phyloP scores from a whole-genome alignment of 2,797 vertebrate genomes.

The Periophthalmus magnuspinnatus region DNA sequence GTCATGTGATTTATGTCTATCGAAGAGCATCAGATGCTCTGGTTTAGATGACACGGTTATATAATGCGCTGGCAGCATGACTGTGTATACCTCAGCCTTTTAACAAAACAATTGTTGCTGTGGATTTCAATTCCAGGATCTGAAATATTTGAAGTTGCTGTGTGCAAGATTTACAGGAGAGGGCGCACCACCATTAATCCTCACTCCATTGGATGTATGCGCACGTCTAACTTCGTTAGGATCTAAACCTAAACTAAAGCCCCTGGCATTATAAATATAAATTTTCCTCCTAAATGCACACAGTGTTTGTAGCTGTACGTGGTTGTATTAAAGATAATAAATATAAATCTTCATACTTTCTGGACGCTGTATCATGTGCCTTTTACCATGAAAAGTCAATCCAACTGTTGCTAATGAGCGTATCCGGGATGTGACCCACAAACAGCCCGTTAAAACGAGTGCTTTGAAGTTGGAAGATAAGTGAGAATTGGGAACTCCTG shows the following conservation, averaged over 20 bases:
- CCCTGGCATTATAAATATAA: not conserved
- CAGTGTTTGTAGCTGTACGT: not conserved
- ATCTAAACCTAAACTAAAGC: not conserved
- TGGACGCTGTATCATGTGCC: not conserved
- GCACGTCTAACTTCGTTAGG: slow-evolving; percentile 6
- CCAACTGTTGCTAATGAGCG: slow-evolving; percentile 1
- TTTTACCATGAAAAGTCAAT: slow-evolving; percentile 7
- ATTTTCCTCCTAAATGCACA: not conserved
- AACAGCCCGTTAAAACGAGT: slow-evolving; percentile 26
- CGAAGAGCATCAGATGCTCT: not conserved
- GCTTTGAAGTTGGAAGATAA: slow-evolving; percentile 40
- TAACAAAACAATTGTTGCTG: not conserved
- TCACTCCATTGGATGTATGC: not conserved
- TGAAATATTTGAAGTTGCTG: not conserved
- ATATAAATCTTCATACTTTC: not conserved
- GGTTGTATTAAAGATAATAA: not conserved
- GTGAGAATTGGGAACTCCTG: slow-evolving; percentile 52
- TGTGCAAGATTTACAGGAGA: slow-evolving; percentile 46
- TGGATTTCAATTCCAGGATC: not conserved
- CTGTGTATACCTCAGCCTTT: not conserved
- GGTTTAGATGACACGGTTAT: slow-evolving; percentile 11
- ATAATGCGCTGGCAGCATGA: not conserved
- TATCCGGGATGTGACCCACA: slow-evolving; percentile 13
- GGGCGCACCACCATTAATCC: slow-evolving; percentile 50
- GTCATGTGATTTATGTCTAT: slow-evolving; percentile 22